Evolutionary conservation across 1,140 invertebrate species (phyloP), one percentile per base, ranked within the genome.

Genomic region (Planococcus citri): DNA sequence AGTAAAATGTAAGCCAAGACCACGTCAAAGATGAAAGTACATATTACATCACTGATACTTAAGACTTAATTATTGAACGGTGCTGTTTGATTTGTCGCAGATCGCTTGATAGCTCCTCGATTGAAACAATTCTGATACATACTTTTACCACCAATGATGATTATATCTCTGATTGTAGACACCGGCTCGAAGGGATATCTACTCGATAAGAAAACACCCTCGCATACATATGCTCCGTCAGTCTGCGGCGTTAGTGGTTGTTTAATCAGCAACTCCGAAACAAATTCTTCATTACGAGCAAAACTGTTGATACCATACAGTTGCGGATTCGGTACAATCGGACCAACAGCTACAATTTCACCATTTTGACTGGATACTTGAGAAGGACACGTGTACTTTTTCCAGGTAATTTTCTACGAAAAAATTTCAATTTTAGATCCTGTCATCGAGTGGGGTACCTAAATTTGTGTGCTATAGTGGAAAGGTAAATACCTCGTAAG

Each of bases 401-500:
- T 64, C 60, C 60, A 64, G 21, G 60, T 64, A 25, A 64, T 64
- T 27, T 27, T 64, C 60, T 64, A 27, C n/a, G n/a, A n/a, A n/a
- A n/a, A 25, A 64, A 14, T 22, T 64, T 64, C n/a, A n/a, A n/a
- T n/a, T n/a, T n/a, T n/a, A n/a, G n/a, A n/a, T n/a, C 10, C n/a
- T n/a, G n/a, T n/a, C n/a, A n/a, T n/a, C n/a, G n/a, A n/a, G n/a
- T n/a, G n/a, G n/a, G n/a, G n/a, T 25, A 64, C 24, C 60, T 25
- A 25, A 64, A 51, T 4, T 51, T 20, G 17, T n/a, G n/a, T 51
- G 41, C 10, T 14, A 20, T 14, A 9, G 2, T 17, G n/a, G 17
- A 64, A 25, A 6, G 3, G 3, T n/a, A n/a, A n/a, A n/a, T 25
- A 64, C 60, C 22, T 64, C 60, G 25, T 64, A 64, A 17, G 60